These are phyloP conservation scores for Ceratina calcarata DNA, from an alignment of 1,140 invertebrate genomes.

Conservation along the genomic window DNA sequence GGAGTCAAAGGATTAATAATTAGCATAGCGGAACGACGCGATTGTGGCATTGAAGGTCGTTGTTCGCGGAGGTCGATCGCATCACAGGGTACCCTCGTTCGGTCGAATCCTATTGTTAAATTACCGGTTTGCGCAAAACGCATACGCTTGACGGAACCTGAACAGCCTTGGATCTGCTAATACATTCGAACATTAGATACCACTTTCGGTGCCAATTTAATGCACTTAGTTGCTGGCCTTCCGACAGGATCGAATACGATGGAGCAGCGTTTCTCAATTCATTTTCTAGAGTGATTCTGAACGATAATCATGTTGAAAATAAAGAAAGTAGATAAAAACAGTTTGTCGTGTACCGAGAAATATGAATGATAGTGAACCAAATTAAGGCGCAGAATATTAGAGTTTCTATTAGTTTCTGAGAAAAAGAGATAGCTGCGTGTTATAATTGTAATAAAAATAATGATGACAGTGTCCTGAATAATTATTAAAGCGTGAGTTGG, in stretches of 20 bases:
- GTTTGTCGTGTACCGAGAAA: no score
- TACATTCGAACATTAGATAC: background rate
- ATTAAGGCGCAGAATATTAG: no score
- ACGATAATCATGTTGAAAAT: no score
- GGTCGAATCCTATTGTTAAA: background rate
- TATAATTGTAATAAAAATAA: no score
- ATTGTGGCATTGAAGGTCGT: slow-evolving; percentile 33
- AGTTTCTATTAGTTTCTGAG: no score
- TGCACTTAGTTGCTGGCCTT: background rate
- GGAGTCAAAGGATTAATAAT: slow-evolving; percentile 48
- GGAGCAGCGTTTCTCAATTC: no score
- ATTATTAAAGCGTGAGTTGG: no score
- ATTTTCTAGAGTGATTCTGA: no score
- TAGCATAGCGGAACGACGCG: slow-evolving; percentile 2
- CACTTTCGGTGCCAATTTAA: background rate
- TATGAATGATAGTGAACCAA: no score
- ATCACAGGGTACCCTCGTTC: background rate
- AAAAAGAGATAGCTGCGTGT: no score
- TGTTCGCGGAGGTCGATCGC: slow-evolving; percentile 27
- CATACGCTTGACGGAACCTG: background rate
- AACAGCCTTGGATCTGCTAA: background rate
- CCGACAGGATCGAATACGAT: background rate
- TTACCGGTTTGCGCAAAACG: background rate
- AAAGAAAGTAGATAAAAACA: no score
- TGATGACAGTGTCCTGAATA: no score